These are phyloP conservation scores for Etheostoma perlongum DNA, from an alignment of 2,797 vertebrate species.

Conservation along the genomic window DNA sequence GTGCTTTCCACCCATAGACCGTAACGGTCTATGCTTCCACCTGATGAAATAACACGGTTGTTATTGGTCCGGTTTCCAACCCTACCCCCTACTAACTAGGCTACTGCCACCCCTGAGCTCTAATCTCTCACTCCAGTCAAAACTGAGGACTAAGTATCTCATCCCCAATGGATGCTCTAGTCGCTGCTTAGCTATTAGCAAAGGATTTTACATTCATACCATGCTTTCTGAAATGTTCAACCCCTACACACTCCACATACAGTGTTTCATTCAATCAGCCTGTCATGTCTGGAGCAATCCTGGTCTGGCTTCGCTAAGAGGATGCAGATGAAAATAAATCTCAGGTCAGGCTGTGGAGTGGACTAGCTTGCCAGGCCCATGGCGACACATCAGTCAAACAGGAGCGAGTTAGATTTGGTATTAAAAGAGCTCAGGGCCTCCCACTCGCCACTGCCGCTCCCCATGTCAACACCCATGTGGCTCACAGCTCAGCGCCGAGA, in stretches of 20 bases:
- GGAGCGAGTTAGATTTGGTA: constrained; percentile 61
- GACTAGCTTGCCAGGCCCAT: constrained; percentile 16
- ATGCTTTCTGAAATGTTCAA: constrained; percentile 9
- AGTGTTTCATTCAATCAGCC: constrained; percentile 19
- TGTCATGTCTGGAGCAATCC: constrained; percentile 18
- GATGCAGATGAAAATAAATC: constrained; percentile 45
- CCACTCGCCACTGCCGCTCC: constrained; percentile 26
- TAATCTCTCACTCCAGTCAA: constrained; percentile 1
- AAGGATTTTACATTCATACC: constrained; percentile 4
- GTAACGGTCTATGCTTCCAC: too few relatives aligned
- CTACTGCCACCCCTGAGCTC: neutral
- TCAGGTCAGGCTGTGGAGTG: constrained; percentile 5
- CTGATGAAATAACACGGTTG: too few relatives aligned
- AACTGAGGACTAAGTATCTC: neutral
- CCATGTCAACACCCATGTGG: constrained; percentile 66
- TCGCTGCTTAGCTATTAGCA: neutral
- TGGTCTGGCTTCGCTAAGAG: constrained; percentile 7
- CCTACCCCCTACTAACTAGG: too few relatives aligned
- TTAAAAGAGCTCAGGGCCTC: constrained; percentile 59
- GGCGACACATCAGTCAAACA: constrained; percentile 58
- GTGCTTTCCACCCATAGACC: too few relatives aligned
- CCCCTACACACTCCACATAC: neutral
- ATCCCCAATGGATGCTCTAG: neutral
- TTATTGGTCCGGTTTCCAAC: too few relatives aligned
- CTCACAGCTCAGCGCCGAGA: constrained; percentile 72